Conservation (phyloP, 2,113 vertebrate genomes). For the Epinephelus moara region DNA sequence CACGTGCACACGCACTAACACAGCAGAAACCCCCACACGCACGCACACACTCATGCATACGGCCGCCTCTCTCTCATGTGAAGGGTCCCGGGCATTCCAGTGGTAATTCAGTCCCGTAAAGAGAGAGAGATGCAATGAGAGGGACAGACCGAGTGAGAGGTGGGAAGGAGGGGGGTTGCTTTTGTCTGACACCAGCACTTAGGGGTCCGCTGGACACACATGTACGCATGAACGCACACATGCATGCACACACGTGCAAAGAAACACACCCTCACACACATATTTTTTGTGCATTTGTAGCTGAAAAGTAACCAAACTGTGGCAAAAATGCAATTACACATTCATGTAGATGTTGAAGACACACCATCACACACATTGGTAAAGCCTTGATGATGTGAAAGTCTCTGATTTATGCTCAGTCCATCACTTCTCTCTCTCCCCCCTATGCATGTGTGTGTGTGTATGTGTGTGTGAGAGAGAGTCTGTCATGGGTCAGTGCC, state of each 20-base stretch:
- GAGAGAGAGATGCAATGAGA: constrained; percentile 62
- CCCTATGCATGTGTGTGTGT: constrained; percentile 8
- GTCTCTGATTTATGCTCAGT: constrained; percentile 75
- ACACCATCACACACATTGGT: constrained; percentile 4
- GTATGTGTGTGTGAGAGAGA: constrained; percentile 35
- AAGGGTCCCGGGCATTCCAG: constrained; percentile 89
- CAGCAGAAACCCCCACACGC: constrained; percentile 1
- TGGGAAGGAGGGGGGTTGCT: constrained; percentile 81
- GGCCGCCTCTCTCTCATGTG: constrained; percentile 87
- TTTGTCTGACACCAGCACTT: constrained; percentile 85
- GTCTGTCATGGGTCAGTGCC: constrained; percentile 68
- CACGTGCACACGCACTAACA: constrained; percentile 7
- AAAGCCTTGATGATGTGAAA: constrained; percentile 67
- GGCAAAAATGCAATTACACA: constrained; percentile 30
- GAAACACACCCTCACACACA: constrained; percentile 5
- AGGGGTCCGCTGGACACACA: constrained; percentile 75
- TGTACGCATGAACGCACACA: constrained; percentile 63
- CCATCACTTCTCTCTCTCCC: constrained; percentile 44
- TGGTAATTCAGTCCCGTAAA: constrained; percentile 95
- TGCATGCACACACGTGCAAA: constrained; percentile 31
- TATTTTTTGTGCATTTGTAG: constrained; percentile 8
- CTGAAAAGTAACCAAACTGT: constrained; percentile 48
- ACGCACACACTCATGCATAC: constrained; percentile 53
- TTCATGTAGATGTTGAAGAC: constrained; percentile 3
- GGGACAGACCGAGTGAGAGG: constrained; percentile 56